These are phyloP conservation scores for Sarotherodon lohbergeri DNA, from an alignment of 2,113 vertebrate species.

Conservation along the genomic window DNA sequence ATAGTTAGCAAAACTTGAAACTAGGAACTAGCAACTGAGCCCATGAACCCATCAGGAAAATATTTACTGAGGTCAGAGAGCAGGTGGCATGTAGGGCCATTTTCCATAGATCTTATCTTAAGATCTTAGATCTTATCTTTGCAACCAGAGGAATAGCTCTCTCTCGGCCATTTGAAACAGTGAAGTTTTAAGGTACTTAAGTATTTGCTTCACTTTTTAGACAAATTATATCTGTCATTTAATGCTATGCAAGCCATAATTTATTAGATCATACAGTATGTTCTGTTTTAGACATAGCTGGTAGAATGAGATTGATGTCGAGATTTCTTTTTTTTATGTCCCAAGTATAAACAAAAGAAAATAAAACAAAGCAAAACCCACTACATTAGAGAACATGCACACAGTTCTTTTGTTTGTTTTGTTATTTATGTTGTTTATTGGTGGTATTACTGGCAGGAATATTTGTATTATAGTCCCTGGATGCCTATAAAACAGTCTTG, in stretches of 20 bases:
- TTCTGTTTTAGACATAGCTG: background rate
- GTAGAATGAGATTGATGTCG: background rate
- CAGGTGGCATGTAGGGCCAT: background rate
- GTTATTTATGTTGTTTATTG: background rate
- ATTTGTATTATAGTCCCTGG: background rate
- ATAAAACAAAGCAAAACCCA: background rate
- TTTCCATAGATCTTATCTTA: background rate
- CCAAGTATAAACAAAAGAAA: background rate
- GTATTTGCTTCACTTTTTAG: background rate
- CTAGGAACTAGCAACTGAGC: background rate
- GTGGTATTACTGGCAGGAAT: background rate
- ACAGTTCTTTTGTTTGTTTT: background rate
- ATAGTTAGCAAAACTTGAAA: rapidly evolving
- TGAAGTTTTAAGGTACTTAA: background rate
- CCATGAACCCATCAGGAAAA: background rate
- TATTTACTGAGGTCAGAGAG: background rate
- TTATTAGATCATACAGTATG: background rate
- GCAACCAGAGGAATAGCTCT: background rate
- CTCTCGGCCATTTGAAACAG: rapidly evolving
- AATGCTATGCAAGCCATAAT: rapidly evolving
- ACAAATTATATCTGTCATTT: background rate
- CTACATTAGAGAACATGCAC: background rate
- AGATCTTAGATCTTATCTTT: background rate
- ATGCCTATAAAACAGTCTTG: background rate
- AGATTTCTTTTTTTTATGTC: background rate